Evolutionary conservation across 2,797 vertebrate genomes (phyloP), one percentile per base, ranked within the genome.

Genomic region (Lacerta viridis): DNA sequence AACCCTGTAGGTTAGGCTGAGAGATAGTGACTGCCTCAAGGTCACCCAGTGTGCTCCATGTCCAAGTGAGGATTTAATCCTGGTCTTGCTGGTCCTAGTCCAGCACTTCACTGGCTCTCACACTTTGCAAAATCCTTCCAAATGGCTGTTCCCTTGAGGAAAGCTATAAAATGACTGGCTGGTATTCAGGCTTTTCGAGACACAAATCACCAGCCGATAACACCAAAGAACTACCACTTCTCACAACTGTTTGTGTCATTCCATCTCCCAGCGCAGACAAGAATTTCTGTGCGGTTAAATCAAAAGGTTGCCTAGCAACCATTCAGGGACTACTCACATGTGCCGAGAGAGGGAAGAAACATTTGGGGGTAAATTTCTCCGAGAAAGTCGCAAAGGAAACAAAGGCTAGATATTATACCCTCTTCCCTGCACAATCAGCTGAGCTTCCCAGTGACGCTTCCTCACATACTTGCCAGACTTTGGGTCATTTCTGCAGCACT

Each of bases 191-290:
- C 46, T 59, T 50, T 76, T 23, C 13, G 39, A 87, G 71, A 66
- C 59, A 64, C 39, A 71, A n/a, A 71, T n/a, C 17, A 39, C 11
- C 25, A 46, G 75, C 4, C 41, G 46, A 43, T 29, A 55, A 77
- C 59, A 46, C 41, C 69, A 66, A 55, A 75, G 9, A 55, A 11
- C n/a, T 36, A 17, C 20, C 41, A 66, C 74, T 68, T 88, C 61
- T 77, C 80, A 68, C 74, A 88, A 50, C 61, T 77, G 64, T 76
- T 87, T 83, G 80, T 68, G 66, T 77, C 41, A 82, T 88, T 77
- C 87, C 59, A 69, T 83, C 46, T 83, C 72, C n/a, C 72, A 88
- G 79, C 59, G 68, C 59, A 69, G 39, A 76, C 61, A 69, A 55
- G 55, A 36, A 33, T 77, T 88, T 72, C 72, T 69, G 72, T 77